Evolutionary conservation across 2,888 invertebrate genomes (phyloP).

Genomic region (Caenorhabditis doughertyi): DNA sequence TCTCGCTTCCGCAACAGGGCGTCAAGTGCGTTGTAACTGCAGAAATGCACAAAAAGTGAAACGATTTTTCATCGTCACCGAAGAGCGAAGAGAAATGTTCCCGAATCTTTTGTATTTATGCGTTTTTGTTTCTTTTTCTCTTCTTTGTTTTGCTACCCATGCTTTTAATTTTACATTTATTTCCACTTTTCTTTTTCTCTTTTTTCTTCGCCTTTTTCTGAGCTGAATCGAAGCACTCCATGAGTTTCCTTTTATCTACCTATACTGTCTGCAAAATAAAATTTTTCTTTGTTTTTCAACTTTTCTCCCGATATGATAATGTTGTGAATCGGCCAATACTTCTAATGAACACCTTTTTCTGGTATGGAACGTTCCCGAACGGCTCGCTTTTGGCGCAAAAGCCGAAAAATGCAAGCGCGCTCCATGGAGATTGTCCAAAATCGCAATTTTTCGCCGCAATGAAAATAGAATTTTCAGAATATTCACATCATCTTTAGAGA

Average conservation of each 20-base stretch:
- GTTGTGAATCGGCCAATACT: no score
- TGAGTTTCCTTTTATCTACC: conserved; percentile 1
- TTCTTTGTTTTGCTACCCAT: background rate
- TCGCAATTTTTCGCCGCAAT: no score
- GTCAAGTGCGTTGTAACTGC: conserved; percentile 11
- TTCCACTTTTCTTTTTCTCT: background rate
- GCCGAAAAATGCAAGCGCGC: no score
- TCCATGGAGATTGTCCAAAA: no score
- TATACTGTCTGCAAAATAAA: background rate
- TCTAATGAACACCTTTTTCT: no score
- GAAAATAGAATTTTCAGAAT: no score
- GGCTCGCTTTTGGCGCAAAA: no score
- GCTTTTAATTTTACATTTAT: background rate
- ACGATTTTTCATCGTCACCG: background rate
- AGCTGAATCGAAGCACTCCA: no score
- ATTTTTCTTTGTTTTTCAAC: background rate
- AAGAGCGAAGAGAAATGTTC: conserved; percentile 8
- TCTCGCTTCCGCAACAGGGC: conserved; percentile 1
- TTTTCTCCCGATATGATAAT: no score
- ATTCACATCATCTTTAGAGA: no score
- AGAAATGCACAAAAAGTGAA: conserved; percentile 12
- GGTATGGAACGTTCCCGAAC: no score
- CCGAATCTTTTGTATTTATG: conserved; percentile 31
- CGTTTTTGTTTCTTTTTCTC: background rate
- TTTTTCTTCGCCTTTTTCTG: conserved; percentile 1